Evolutionary conservation across 2,888 invertebrate genomes (phyloP).

Genomic region (Ectemnius continuus): DNA sequence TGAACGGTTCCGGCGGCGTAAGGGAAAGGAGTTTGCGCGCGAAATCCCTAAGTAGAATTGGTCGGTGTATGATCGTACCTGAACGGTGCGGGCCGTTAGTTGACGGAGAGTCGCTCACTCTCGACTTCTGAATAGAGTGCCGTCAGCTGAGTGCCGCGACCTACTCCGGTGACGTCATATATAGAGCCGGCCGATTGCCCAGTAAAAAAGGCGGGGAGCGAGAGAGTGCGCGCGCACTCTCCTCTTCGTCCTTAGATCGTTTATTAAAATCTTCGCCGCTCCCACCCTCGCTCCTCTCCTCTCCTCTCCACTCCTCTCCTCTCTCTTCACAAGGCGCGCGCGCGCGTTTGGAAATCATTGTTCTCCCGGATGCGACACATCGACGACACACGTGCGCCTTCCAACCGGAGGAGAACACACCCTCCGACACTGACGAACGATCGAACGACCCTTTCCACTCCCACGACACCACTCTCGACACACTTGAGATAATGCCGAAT

Average conservation of each 20-base stretch:
- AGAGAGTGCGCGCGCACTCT: constrained; percentile 73
- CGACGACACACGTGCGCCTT: not conserved
- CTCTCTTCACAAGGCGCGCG: too few relatives aligned
- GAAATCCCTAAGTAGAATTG: not conserved
- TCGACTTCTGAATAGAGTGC: constrained; percentile 67
- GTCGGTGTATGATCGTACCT: constrained; percentile 45
- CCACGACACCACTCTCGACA: not conserved
- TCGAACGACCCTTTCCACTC: constrained; percentile 2
- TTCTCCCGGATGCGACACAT: not conserved
- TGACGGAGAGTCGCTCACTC: constrained; percentile 50
- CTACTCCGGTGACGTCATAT: constrained; percentile 75
- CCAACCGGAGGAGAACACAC: not conserved
- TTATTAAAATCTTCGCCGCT: constrained; percentile 24
- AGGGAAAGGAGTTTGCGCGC: not conserved
- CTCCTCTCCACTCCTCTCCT: too few relatives aligned
- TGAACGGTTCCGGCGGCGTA: too few relatives aligned
- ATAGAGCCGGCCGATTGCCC: constrained; percentile 61
- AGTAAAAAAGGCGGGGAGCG: constrained; percentile 58
- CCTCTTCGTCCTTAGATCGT: constrained; percentile 37
- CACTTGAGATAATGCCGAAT: not conserved
- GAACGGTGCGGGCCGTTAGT: constrained; percentile 45
- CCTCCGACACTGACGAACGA: too few relatives aligned
- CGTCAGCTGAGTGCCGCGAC: constrained; percentile 71
- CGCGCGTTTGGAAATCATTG: not conserved
- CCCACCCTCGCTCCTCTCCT: not conserved